Evolutionary conservation across 2,113 vertebrate genomes (phyloP).

Genomic region (Clupea harengus): DNA sequence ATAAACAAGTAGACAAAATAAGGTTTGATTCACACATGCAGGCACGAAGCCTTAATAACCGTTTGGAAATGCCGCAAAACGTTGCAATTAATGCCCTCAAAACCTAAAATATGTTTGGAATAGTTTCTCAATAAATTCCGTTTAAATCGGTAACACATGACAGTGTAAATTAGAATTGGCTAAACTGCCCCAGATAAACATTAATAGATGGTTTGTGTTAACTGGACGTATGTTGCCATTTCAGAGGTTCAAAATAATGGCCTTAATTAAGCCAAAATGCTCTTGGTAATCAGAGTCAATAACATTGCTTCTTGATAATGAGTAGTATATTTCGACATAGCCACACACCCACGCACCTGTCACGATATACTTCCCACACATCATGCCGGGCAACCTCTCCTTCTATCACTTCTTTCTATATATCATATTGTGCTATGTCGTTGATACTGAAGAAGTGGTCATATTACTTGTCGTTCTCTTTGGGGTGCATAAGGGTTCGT

Average conservation of each 20-base stretch:
- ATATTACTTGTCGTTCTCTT: too few species aligned
- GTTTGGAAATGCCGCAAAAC: not conserved
- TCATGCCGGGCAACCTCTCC: too few species aligned
- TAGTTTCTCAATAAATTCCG: not conserved
- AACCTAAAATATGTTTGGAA: not conserved
- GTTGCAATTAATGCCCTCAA: not conserved
- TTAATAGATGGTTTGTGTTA: not conserved
- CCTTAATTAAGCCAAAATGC: not conserved
- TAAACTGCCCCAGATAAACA: not conserved
- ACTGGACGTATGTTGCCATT: too few species aligned
- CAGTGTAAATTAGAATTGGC: not conserved
- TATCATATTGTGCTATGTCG: too few species aligned
- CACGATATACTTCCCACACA: too few species aligned
- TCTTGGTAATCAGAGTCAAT: not conserved
- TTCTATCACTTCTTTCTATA: too few species aligned
- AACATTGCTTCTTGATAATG: too few species aligned
- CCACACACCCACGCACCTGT: too few species aligned
- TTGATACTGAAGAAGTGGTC: too few species aligned
- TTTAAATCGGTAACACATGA: not conserved
- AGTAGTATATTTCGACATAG: too few species aligned
- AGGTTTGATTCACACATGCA: not conserved
- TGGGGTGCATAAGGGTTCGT: too few species aligned
- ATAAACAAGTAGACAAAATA: too few species aligned
- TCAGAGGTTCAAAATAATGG: not conserved
- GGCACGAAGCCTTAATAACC: not conserved